Conservation (phyloP, 2,797 vertebrate species). For the Lophura swinhoii region DNA sequence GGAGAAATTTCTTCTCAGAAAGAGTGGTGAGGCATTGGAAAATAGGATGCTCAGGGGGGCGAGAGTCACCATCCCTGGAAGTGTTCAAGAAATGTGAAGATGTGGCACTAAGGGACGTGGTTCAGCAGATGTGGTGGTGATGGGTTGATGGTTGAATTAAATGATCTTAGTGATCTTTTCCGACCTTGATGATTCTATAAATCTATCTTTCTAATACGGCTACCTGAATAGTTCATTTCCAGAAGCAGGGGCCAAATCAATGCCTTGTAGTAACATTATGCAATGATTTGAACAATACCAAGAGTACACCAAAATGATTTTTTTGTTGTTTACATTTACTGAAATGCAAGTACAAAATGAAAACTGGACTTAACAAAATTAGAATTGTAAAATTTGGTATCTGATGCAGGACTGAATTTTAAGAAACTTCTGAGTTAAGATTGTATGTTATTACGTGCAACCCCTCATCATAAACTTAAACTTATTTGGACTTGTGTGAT, state of each 20-base stretch:
- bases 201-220: neutral
- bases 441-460: neutral
- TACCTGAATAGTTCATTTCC: neutral
- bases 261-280: neutral
- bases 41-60: no score
- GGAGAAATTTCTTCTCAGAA: no score
- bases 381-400: neutral
- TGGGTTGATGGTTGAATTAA: no score
- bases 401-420: neutral
- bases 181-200: no score
- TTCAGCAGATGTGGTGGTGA: no score
- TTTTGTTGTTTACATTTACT: neutral
- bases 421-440: neutral
- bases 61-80: no score
- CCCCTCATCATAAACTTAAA: fast-evolving
- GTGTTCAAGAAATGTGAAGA: no score
- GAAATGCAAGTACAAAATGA: neutral
- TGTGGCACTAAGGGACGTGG: no score
- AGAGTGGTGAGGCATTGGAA: no score
- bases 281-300: neutral
- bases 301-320: neutral
- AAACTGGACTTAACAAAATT: neutral
- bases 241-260: neutral
- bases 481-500: neutral
- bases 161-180: no score